phyloP scores from a whole-genome alignment of 2,797 vertebrate genomes.

The Pipistrellus pipistrellus region DNA sequence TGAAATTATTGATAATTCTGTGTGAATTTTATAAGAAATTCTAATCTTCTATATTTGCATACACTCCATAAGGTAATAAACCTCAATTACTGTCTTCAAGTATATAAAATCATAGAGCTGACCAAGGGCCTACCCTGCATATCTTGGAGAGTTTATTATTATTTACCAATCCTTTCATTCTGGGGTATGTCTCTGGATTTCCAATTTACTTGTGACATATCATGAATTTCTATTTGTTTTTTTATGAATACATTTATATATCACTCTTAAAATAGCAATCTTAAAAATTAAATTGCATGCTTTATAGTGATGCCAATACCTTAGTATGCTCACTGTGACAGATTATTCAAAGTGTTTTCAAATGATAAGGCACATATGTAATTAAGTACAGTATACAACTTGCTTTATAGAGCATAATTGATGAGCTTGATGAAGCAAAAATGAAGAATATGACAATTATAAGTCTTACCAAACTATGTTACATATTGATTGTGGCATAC shows the following conservation, averaged over 20 bases:
- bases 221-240: background rate
- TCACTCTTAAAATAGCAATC: background rate
- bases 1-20: background rate
- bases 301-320: background rate
- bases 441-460: background rate
- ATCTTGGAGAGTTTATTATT: background rate
- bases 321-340: background rate
- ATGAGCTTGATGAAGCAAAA: constrained; percentile 26
- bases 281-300: constrained; percentile 7
- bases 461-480: background rate
- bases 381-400: background rate
- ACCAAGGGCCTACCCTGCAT: background rate
- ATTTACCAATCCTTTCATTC: background rate
- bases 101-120: background rate
- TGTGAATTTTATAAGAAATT: background rate
- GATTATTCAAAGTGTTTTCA: constrained; percentile 38
- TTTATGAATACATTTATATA: background rate
- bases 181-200: background rate
- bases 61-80: background rate
- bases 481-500: background rate
- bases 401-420: background rate
- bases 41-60: background rate
- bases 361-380: background rate
- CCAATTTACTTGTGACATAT: background rate
- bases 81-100: background rate